A percentile compares a stretch with the other conserved stretches of the same genome.
Evolutionary conservation across 2,797 vertebrate genomes (phyloP).

Genomic region (Gephyroberyx darwinii): DNA sequence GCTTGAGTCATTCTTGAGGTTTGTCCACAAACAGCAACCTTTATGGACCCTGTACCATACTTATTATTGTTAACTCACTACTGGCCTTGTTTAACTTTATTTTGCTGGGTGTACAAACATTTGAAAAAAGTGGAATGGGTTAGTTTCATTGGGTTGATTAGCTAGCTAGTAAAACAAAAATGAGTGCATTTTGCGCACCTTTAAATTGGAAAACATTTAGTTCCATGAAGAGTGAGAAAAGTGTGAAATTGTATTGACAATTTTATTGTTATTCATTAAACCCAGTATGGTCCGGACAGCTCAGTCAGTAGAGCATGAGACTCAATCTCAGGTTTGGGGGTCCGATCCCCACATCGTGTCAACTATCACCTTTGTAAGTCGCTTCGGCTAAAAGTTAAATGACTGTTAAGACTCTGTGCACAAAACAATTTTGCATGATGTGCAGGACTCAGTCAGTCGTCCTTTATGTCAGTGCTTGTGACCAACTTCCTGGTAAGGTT

Average conservation of each 20-base stretch:
- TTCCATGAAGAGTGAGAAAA: not conserved
- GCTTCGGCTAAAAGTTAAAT: no score
- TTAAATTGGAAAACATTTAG: not conserved
- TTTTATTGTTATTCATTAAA: conserved; percentile 27
- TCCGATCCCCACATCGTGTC: no score
- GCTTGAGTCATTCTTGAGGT: not conserved
- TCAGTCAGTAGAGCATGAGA: no score
- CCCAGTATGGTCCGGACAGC: no score
- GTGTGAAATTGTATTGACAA: not conserved
- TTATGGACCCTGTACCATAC: not conserved
- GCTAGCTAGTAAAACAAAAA: conserved; percentile 20
- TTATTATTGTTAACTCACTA: not conserved
- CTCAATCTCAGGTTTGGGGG: no score
- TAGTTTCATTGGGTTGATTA: not conserved
- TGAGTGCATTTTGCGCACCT: no score
- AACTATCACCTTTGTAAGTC: no score
- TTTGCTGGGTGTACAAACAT: not conserved
- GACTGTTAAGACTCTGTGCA: conserved; percentile 45
- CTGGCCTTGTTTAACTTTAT: not conserved
- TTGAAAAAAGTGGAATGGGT: not conserved
- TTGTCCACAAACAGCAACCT: not conserved
- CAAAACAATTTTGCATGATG: conserved; percentile 19
- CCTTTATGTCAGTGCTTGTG: conserved; percentile 1
- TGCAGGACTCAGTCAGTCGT: conserved; percentile 5
- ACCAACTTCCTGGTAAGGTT: conserved; percentile 32